These are phyloP conservation scores for Eristalinus sepulchralis DNA, from an alignment of 2,888 invertebrate genomes.

Conservation along the genomic window DNA sequence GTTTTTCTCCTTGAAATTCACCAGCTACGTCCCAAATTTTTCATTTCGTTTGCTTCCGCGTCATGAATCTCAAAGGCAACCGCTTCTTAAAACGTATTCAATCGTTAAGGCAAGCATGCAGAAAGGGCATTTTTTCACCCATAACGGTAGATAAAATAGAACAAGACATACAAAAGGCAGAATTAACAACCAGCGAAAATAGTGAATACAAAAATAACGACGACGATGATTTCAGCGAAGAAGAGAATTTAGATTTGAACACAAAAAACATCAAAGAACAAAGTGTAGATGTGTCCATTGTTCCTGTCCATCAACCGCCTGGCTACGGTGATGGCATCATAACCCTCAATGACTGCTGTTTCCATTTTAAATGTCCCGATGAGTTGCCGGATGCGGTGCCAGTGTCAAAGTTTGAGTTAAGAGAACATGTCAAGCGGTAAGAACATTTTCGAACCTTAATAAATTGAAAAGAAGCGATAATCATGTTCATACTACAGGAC, in stretches of 20 bases:
- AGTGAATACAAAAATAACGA: not conserved
- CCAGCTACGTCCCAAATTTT: conserved; percentile 2
- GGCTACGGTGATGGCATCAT: conserved; percentile 51
- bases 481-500: conserved; percentile 47
- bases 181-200: not conserved
- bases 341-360: conserved; percentile 49
- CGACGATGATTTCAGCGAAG: not conserved
- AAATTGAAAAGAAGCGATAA: not conserved
- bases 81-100: conserved; percentile 10
- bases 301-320: not conserved
- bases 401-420: not conserved
- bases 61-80: conserved; percentile 31
- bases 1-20: not conserved
- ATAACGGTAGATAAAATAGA: not conserved
- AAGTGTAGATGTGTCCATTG: not conserved
- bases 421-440: conserved; percentile 22
- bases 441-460: not conserved
- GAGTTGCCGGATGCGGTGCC: not conserved
- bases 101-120: not conserved
- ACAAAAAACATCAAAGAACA: not conserved
- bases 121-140: not conserved
- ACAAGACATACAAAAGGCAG: not conserved
- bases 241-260: not conserved
- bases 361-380: conserved; percentile 43
- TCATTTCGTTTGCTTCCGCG: conserved; percentile 7